phyloP scores from a whole-genome alignment of 2,113 vertebrate species.

The Microtus richardsoni region DNA sequence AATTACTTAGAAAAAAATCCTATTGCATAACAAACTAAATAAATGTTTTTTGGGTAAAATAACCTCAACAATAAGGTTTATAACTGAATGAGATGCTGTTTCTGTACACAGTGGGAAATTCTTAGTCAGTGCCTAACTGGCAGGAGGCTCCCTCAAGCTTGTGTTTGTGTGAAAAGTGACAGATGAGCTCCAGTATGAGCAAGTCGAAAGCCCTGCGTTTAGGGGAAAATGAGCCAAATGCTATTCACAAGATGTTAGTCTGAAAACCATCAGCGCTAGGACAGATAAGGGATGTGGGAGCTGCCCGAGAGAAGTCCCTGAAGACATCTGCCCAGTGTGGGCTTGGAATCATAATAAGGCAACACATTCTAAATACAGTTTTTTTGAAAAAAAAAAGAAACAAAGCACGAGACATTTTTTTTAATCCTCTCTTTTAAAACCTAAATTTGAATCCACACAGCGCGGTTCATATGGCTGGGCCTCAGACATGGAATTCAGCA shows the following conservation, averaged over 20 bases:
- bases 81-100: constrained; percentile 15
- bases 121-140: constrained; percentile 26
- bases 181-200: constrained; percentile 59
- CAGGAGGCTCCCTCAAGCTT: constrained; percentile 10
- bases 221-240: constrained; percentile 58
- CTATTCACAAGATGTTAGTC: constrained; percentile 65
- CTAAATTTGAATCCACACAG: not conserved
- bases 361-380: constrained; percentile 52
- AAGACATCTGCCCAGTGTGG: constrained; percentile 57
- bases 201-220: constrained; percentile 52
- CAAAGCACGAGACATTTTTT: constrained; percentile 12
- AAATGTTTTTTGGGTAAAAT: constrained; percentile 40
- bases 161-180: constrained; percentile 46
- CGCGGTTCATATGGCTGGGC: constrained; percentile 17
- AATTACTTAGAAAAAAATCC: constrained; percentile 8
- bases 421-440: not conserved
- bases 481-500: constrained; percentile 49
- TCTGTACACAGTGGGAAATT: constrained; percentile 41
- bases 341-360: constrained; percentile 61
- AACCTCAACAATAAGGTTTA: not conserved
- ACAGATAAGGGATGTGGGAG: constrained; percentile 22
- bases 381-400: not conserved
- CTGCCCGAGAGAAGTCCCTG: constrained; percentile 53
- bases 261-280: constrained; percentile 46
- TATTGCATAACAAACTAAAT: not conserved